Evolutionary conservation across 2,888 invertebrate species (phyloP), one percentile per base, ranked within the genome.

Genomic region (Cabera pusaria): DNA sequence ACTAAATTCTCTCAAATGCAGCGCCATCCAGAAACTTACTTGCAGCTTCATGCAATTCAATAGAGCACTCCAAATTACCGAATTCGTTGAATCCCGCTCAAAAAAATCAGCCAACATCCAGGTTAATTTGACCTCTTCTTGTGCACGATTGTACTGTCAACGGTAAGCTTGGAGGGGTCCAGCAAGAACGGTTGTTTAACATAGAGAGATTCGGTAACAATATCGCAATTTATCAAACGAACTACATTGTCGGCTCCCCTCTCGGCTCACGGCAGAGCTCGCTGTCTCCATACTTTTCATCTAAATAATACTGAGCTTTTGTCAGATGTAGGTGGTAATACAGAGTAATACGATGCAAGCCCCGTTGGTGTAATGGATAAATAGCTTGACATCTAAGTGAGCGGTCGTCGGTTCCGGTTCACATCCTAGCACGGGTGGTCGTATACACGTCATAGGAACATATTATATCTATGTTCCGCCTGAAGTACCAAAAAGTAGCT

Each of bases 141-240:
- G 20, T 38, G 19, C 29, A 10, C n/a, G n/a, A 33, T 19, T 24
- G 21, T 11, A 12, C 9, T 26, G 25, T 22, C 21, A 37, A 27
- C 22, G 44, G 35, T 19, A 24, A 14, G 14, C 8, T 37, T 37
- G 19, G 37, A 9, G 20, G 37, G 63, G 47, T 58, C 64, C 49
- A 22, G 44, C 42, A 28, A 39, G n/a, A 17, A 19, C 60, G 64
- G 67, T 47, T 50, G 54, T 51, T 49, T 56, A 62, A 64, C 64
- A 69, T 64, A 63, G 64, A 60, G 64, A 75, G 68, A 67, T 73
- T 66, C 55, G 56, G 62, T 63, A 77, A 84, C 84, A 84, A 85
- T 85, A 82, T 79, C 74, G 80, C 84, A 85, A 85, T 85, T 84
- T 85, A 81, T 83, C 84, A 85, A 85, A 85, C 79, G 84, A 84